Evolutionary conservation across 2,113 vertebrate species (phyloP), one percentile per base, ranked within the genome.

Genomic region (Nyctereutes procyonoides): DNA sequence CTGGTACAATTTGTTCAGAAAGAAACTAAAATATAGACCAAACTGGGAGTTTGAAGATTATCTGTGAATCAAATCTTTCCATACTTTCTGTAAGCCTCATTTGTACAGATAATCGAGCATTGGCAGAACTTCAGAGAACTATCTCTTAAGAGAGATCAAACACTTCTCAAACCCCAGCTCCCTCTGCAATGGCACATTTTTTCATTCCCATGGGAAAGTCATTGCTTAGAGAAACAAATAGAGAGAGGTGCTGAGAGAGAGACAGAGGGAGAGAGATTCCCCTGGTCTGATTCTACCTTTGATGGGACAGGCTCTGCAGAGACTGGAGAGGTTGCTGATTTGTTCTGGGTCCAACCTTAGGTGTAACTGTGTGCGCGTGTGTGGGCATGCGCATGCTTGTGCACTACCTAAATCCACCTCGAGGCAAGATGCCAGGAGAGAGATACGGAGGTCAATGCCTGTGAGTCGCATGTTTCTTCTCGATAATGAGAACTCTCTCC

Each of bases 51-150:
- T 86, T 86, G 90, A 94, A 98, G 94, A 91, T 89, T 96, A 96
- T 98, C 97, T 97, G 90, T 94, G 94, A 85, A 71, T 96, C 10
- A 62, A 88, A 92, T 98, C 97, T 95, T 79, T 58, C 95, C 88
- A 65, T 96, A 67, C 88, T 91, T 67, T 96, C 77, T 88, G 79
- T 96, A 80, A 88, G 88, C 95, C 85, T 96, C 95, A 84, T 97
- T 96, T 96, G 79, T 88, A 87, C 88, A 94, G 90, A 98, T 94
- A 95, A 96, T 97, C 93, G 84, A 95, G 93, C 67, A 85, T 69
- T 98, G 98, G 97, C 98, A 98, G 95, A 89, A 84, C 96, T 98
- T 98, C 97, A 97, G 97, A 97, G 97, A 97, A 88, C 73, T 80
- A 87, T 97, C 90, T 98, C 96, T 96, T 89, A 20, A 96, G 91